phyloP scores from a whole-genome alignment of 2,113 vertebrate species.

The Clarias magur region DNA sequence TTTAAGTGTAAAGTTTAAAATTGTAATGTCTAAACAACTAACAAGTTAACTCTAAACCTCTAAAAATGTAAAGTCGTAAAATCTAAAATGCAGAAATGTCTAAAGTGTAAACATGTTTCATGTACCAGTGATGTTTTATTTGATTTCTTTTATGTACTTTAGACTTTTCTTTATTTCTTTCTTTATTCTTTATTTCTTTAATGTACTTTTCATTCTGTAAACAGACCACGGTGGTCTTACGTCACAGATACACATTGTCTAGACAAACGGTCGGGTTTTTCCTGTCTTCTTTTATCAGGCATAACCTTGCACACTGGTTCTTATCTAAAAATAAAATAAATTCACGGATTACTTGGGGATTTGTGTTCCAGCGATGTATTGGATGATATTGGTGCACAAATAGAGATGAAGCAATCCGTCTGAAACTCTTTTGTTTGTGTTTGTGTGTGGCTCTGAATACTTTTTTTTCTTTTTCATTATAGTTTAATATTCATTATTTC shows the following conservation, averaged over 20 bases:
- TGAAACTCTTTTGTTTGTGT: background rate
- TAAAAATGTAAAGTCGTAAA: no score
- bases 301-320: background rate
- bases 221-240: background rate
- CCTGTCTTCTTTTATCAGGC: background rate
- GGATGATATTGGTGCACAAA: background rate
- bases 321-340: background rate
- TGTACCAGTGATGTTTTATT: no score
- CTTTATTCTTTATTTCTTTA: no score
- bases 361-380: background rate
- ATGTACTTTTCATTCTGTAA: background rate
- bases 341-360: background rate
- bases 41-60: no score
- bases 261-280: background rate
- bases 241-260: background rate
- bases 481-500: background rate
- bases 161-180: no score
- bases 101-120: no score
- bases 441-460: background rate
- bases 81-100: no score
- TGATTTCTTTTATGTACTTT: no score
- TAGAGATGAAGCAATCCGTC: background rate
- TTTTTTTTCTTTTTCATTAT: background rate
- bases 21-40: no score
- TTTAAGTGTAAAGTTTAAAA: no score